Evolutionary conservation across 2,888 invertebrate genomes (phyloP), one percentile per base, ranked within the genome.

Genomic region (Lycia hirtaria): DNA sequence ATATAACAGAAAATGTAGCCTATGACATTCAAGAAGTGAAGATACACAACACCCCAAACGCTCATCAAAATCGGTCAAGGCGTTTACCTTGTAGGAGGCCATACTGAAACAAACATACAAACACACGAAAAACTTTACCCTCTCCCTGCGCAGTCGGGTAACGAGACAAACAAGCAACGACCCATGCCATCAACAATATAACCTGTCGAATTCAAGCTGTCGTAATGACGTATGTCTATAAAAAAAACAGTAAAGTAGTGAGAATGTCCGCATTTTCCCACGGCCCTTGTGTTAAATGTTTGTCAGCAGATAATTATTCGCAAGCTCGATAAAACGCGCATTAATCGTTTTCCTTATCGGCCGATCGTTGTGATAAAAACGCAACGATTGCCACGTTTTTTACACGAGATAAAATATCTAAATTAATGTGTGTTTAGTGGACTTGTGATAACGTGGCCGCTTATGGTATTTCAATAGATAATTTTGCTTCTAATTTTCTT

Each of bases 251-350:
- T 58, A 54, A 32, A 60, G 56, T 81, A 74, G 76, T 67, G 54
- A 69, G 80, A 79, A 81, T 67, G 32, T 55, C 40, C 59, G 61
- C 68, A 58, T 70, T 74, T 81, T 81, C 81, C 75, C 81, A 81
- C 81, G 80, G 81, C 79, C 80, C 78, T 78, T 64, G 49, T 63
- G 58, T 53, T 57, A 56, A 40, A 51, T 38, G 24, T 24, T 24
- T 26, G 45, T 57, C 52, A 53, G 44, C 40, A 15, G 50, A 56
- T 66, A 64, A 64, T 66, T 66, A 58, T 58, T 52, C 40, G 32
- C 53, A 53, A 55, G 32, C 54, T 19, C 33, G 45, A 48, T 41
- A 38, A 28, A 26, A 37, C 48, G 49, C 33, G 51, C 48, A n/a
- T 52, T 66, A 64, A 52, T 53, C 43, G 57, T 64, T 66, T 58